Evolutionary conservation across 2,113 vertebrate genomes (phyloP), one percentile per base, ranked within the genome.

Genomic region (Cryptomyrus ogoouensis): DNA sequence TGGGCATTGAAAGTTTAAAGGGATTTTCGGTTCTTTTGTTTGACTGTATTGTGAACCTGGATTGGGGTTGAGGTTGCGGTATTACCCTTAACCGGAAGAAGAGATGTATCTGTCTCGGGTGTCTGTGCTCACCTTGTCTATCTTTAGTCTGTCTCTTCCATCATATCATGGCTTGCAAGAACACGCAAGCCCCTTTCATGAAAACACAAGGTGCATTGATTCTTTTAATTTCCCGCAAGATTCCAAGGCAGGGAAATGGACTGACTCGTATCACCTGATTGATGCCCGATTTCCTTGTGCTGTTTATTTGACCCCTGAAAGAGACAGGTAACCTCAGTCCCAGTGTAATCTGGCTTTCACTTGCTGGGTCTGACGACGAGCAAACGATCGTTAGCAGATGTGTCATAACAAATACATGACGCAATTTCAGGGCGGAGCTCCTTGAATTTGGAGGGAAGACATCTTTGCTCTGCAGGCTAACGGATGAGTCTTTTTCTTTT

Each of bases 401-500:
- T 35, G n/a, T 21, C 21, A 7, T 24, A 12, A 21, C 24, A n/a
- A 47, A 84, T 24, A 42, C 7, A 46, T 21, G 13, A 3, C n/a
- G 35, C 8, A 66, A 12, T 74, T 13, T 74, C 12, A 6, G 27
- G 27, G 83, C 3, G 9, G 83, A n/a, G 83, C 10, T 27, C 2
- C 83, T 85, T 85, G 42, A 47, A 15, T 85, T 27, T 15, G 8
- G 12, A 50, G 24, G n/a, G 83, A n/a, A 49, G 84, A 24, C n/a
- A 27, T 86, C 15, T 56, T 8, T 87, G 27, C 27, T 56, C 47
- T 35, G 47, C 50, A 35, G 44, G 7, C 19, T 31, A 53, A 88
- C 0, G 1, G 35, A 66, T 31, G 58, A 89, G 27, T 91, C 35
- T 77, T 10, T 10, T 87, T 91, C 85, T 92, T 90, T 77, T 44